Conservation (phyloP, 2,888 invertebrate species). For the Pogonocherus hispidulus region DNA sequence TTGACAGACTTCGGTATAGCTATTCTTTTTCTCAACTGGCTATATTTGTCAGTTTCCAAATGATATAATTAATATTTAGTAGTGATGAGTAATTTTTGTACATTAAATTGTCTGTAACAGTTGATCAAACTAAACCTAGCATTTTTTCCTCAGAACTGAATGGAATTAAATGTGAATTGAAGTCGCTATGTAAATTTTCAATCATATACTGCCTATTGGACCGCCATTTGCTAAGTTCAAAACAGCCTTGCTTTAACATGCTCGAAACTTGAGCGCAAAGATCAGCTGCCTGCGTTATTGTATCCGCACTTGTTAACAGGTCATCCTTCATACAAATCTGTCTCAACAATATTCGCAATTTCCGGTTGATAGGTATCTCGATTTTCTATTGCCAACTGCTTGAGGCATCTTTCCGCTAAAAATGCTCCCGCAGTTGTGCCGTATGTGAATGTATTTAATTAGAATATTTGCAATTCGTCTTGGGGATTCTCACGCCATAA, state of each 20-base stretch:
- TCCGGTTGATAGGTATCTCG: not conserved
- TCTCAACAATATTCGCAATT: not conserved
- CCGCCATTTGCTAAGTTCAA: not conserved
- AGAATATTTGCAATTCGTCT: not conserved
- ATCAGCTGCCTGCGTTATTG: not conserved
- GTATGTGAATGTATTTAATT: slow-evolving; percentile 5
- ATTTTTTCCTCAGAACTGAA: too few relatives aligned
- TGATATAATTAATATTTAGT: not conserved
- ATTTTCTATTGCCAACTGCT: not conserved
- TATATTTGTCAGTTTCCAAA: too few relatives aligned
- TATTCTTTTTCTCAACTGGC: too few relatives aligned
- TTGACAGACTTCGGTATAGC: too few relatives aligned
- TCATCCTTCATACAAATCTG: slow-evolving; percentile 10
- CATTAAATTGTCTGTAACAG: too few relatives aligned
- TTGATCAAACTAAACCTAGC: too few relatives aligned
- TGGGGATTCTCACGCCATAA: not conserved
- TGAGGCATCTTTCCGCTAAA: not conserved
- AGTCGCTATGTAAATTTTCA: too few relatives aligned
- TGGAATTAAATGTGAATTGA: too few relatives aligned
- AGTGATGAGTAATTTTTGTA: too few relatives aligned
- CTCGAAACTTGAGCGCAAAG: not conserved
- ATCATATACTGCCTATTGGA: not conserved
- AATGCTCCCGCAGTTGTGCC: not conserved
- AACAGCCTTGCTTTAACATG: not conserved
- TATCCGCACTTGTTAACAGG: not conserved